Evolutionary conservation across 2,797 vertebrate species (phyloP).

Genomic region (Spea hammondii): DNA sequence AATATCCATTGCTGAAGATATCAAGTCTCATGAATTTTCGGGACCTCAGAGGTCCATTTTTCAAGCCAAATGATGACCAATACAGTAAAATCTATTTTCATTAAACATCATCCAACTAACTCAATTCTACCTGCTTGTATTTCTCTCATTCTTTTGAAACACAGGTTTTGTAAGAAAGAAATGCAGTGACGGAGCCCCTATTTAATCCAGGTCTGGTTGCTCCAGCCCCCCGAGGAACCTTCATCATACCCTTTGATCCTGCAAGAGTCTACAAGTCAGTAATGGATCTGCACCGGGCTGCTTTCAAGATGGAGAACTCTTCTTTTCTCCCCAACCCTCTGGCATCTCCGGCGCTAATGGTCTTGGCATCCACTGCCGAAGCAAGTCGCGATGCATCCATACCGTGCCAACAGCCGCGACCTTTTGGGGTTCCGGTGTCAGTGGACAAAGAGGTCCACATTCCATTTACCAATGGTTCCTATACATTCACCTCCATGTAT

Average conservation of each 20-base stretch:
- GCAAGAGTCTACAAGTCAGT: conserved; percentile 64
- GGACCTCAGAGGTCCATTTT: no score
- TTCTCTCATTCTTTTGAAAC: conserved; percentile 19
- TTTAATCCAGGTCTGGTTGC: conserved; percentile 58
- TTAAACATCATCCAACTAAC: neutral
- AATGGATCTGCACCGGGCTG: conserved; percentile 99
- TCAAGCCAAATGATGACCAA: no score
- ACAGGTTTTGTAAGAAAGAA: conserved; percentile 33
- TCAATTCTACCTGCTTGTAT: conserved; percentile 5
- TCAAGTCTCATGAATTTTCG: no score
- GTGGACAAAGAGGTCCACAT: conserved; percentile 97
- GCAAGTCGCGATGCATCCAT: conserved; percentile 96
- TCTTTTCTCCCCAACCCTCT: conserved; percentile 97
- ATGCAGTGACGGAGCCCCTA: conserved; percentile 65
- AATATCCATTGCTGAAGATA: no score
- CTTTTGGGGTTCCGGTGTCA: conserved; percentile 93
- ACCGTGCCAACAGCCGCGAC: conserved; percentile 93
- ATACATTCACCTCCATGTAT: conserved; percentile 98
- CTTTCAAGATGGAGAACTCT: conserved; percentile 99
- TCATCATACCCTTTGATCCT: conserved; percentile 50
- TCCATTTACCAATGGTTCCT: conserved; percentile 96
- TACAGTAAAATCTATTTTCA: no score
- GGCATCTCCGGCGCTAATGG: conserved; percentile 97
- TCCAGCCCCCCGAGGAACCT: conserved; percentile 62
- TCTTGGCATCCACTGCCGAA: conserved; percentile 94